phyloP scores from a whole-genome alignment of 2,888 invertebrate species.

The Drosophila limbata region DNA sequence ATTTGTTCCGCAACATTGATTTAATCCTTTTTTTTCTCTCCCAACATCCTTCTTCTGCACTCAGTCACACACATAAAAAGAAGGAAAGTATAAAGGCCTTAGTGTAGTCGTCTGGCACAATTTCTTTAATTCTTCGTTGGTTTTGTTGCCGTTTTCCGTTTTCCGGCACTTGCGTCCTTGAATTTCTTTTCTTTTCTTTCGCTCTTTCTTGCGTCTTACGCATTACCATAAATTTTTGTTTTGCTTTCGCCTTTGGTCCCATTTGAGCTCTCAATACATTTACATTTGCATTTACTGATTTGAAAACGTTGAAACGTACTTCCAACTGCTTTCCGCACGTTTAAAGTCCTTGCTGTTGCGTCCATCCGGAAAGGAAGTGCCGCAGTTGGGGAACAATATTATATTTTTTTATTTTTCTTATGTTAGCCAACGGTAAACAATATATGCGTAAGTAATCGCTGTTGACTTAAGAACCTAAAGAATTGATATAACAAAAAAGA shows the following conservation, averaged over 20 bases:
- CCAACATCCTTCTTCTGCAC: slow-evolving; percentile 38
- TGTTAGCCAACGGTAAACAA: slow-evolving; percentile 55
- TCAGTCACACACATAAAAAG: slow-evolving; percentile 13
- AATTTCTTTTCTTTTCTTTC: slow-evolving; percentile 34
- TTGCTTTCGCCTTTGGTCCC: slow-evolving; percentile 36
- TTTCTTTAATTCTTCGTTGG: slow-evolving; percentile 74
- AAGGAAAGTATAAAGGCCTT: slow-evolving; percentile 22
- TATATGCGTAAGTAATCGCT: slow-evolving; percentile 52
- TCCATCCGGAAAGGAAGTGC: slow-evolving; percentile 37
- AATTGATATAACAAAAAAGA: slow-evolving; percentile 13
- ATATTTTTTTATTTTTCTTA: slow-evolving; percentile 47
- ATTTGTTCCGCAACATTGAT: slow-evolving; percentile 80
- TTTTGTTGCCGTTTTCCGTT: slow-evolving; percentile 55
- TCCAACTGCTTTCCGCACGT: slow-evolving; percentile 69
- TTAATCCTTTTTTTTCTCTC: slow-evolving; percentile 74
- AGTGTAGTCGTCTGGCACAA: slow-evolving; percentile 46
- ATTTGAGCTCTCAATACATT: slow-evolving; percentile 73
- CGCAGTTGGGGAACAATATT: slow-evolving; percentile 38
- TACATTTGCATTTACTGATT: slow-evolving; percentile 76
- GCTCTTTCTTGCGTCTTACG: slow-evolving; percentile 23
- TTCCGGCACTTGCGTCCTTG: slow-evolving; percentile 72
- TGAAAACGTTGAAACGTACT: slow-evolving; percentile 66
- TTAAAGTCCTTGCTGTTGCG: slow-evolving; percentile 47
- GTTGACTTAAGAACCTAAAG: slow-evolving; percentile 42
- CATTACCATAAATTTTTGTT: slow-evolving; percentile 55